phyloP scores from a whole-genome alignment of 1,140 invertebrate species.

The Hirudo medicinalis region DNA sequence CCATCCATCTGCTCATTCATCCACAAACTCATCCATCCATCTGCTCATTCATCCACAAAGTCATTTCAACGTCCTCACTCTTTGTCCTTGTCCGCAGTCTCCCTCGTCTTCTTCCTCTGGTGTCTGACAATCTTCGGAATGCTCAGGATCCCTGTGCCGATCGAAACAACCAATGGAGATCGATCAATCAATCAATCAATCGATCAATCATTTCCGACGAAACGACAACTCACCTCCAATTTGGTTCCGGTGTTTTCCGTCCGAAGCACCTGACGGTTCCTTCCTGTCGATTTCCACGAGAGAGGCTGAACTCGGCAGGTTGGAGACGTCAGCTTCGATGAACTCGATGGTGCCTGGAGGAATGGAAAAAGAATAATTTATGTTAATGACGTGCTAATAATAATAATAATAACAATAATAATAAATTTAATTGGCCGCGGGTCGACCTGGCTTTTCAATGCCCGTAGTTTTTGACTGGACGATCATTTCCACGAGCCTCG shows the following conservation, averaged over 20 bases:
- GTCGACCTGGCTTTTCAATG: slow-evolving; percentile 69
- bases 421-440: background rate
- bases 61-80: background rate
- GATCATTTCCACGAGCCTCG: slow-evolving; percentile 77
- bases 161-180: background rate
- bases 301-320: slow-evolving; percentile 26
- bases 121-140: slow-evolving; percentile 10
- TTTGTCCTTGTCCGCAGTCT: background rate
- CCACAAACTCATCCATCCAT: too few relatives aligned
- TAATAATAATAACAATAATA: too few relatives aligned
- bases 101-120: slow-evolving; percentile 14
- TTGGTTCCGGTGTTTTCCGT: slow-evolving; percentile 46
- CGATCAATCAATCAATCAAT: background rate
- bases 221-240: slow-evolving; percentile 29
- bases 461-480: slow-evolving; percentile 77
- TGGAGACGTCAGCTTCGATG: slow-evolving; percentile 44
- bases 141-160: slow-evolving; percentile 35
- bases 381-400: background rate
- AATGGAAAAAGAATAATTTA: slow-evolving; percentile 17
- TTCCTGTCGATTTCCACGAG: slow-evolving; percentile 24
- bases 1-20: too few relatives aligned
- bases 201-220: background rate
- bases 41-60: too few relatives aligned
- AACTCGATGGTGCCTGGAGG: slow-evolving; percentile 45
- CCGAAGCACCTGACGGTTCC: slow-evolving; percentile 23